Conservation (phyloP, 2,888 invertebrate species). For the Uropetala carovei region DNA sequence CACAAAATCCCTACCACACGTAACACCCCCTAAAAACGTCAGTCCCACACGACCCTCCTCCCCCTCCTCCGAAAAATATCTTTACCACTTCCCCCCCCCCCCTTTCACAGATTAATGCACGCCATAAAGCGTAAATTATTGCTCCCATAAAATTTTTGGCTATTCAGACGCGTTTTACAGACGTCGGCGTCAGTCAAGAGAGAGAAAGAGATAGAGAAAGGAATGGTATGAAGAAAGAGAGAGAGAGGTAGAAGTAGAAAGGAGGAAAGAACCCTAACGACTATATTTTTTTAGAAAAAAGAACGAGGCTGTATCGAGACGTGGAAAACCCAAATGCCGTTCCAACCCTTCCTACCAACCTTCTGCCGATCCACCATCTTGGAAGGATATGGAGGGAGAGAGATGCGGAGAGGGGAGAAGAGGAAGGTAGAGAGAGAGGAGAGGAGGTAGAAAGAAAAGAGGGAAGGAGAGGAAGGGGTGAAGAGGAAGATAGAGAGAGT, state of each 20-base stretch:
- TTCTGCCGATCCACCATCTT: too few relatives aligned
- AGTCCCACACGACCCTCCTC: background rate
- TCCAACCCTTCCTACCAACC: too few relatives aligned
- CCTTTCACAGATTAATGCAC: background rate
- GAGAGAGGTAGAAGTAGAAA: background rate
- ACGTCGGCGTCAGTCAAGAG: background rate
- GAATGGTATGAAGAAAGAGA: background rate
- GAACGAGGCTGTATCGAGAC: too few relatives aligned
- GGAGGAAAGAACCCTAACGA: background rate
- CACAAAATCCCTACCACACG: background rate
- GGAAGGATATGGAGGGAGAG: too few relatives aligned
- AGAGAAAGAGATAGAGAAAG: background rate
- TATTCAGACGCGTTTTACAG: constrained; percentile 4
- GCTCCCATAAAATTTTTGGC: constrained; percentile 7
- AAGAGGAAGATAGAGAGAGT: background rate
- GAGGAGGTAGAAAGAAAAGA: too few relatives aligned
- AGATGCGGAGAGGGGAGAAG: too few relatives aligned
- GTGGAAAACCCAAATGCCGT: too few relatives aligned
- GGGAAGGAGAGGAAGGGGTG: background rate
- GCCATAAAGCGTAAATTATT: constrained; percentile 49
- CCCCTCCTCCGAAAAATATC: background rate
- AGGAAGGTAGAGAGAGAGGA: too few relatives aligned
- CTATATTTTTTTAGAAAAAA: background rate
- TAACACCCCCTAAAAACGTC: background rate
- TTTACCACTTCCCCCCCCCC: background rate